Base-by-base conservation (phyloP, 2,888 invertebrate species). In the Anthrax anthrax region DNA sequence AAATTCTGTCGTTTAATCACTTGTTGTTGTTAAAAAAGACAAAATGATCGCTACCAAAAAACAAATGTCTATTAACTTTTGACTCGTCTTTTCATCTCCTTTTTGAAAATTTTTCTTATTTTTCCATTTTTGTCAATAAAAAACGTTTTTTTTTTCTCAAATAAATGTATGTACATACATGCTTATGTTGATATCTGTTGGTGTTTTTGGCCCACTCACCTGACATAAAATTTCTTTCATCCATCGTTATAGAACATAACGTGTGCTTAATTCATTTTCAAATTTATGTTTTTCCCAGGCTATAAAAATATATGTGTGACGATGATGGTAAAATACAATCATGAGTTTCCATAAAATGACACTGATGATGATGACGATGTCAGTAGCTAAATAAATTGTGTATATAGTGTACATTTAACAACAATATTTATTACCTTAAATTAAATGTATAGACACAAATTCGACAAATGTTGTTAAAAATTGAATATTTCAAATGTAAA, bases 231-330 rank as follows among this genome's bases (percentile, higher is more conserved):
- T 12, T 12, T 32, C 3, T 32, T 32, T 23, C 23, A 23, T 8
- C 23, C 23, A 23, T 23, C 23, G 8, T 8, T 6, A 6, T 8
- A 23, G 8, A 23, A 23, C 23, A 23, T 23, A 23, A 32, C 12
- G 12, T 32, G 2, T 4, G 12, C 6, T 39, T 39, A 10, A 17
- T 27, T 19, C 9, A 16, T 42, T 9, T 17, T 42, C 9, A 16
- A 42, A 42, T 42, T 42, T 42, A 42, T 42, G 41, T 32, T n/a
- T 14, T 42, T 32, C 29, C 29, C 41, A 42, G 27, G 32, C 41
- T 3, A 32, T 42, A 29, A 32, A 42, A 42, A 4, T 32, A 32
- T 2, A 32, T 12, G 12, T 14, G 41, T 29, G 41, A 32, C 41
- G 23, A n/a, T n/a, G 39, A 40, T 14, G 29, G n/a, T 16, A 5